Evolutionary conservation across 2,888 invertebrate genomes (phyloP).

Genomic region (Camponotus fellah): DNA sequence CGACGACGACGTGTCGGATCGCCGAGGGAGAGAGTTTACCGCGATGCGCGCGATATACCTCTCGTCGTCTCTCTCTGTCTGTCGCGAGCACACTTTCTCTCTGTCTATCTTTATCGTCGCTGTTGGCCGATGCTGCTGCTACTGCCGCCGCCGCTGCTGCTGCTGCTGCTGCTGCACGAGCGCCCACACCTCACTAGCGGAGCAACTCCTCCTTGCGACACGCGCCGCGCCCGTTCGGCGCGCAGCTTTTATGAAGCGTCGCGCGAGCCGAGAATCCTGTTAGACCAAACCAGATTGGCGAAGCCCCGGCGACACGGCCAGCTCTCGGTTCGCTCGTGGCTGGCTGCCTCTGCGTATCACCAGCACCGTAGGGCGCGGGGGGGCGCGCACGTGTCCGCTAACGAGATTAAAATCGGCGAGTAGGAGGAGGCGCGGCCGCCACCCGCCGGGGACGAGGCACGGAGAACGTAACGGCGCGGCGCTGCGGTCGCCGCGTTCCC

Average conservation of each 20-base stretch:
- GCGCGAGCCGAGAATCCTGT: constrained; percentile 89
- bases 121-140: constrained; percentile 52
- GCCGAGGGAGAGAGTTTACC: constrained; percentile 20
- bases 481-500: not conserved
- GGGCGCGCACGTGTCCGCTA: constrained; percentile 89
- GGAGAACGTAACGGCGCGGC: constrained; percentile 88
- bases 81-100: not conserved
- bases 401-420: constrained; percentile 90
- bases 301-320: constrained; percentile 83
- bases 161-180: constrained; percentile 66
- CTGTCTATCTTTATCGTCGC: constrained; percentile 25
- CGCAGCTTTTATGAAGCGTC: constrained; percentile 88
- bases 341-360: constrained; percentile 52
- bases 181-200: constrained; percentile 73
- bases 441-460: constrained; percentile 87
- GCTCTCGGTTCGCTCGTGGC: constrained; percentile 44
- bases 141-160: constrained; percentile 64
- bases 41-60: constrained; percentile 29
- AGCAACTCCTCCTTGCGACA: constrained; percentile 77
- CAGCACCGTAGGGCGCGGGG: constrained; percentile 75
- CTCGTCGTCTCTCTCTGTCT: not conserved
- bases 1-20: constrained; percentile 64
- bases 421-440: constrained; percentile 87
- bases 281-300: constrained; percentile 93
- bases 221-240: constrained; percentile 81